A percentile compares a stretch with the other conserved stretches of the same genome.
Evolutionary conservation across 2,888 invertebrate species (phyloP).

Genomic region (Lamellibrachia columna): DNA sequence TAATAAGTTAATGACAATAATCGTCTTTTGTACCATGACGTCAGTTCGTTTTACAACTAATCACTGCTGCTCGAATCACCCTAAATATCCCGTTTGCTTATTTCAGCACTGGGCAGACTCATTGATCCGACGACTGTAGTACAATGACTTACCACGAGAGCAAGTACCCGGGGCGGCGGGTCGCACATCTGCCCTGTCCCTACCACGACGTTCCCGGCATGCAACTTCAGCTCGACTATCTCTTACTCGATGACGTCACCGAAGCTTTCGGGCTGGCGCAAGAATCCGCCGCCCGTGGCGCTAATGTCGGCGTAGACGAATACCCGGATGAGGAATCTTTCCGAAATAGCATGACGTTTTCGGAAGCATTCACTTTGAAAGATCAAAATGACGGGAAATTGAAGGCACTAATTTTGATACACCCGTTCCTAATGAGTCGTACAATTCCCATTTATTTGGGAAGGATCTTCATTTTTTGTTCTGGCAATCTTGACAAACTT

Average conservation of each 20-base stretch:
- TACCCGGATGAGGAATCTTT: not conserved
- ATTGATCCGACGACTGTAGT: not conserved
- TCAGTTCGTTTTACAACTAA: not conserved
- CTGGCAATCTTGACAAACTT: not conserved
- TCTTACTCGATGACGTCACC: not conserved
- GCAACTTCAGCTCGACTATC: constrained; percentile 5
- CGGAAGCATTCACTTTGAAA: not conserved
- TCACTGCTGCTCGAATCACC: not conserved
- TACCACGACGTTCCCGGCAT: not conserved
- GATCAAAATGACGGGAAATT: not conserved
- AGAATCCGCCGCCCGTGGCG: not conserved
- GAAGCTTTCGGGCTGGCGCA: not conserved
- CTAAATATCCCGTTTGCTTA: not conserved
- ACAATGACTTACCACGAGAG: not conserved
- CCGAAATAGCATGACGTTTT: not conserved
- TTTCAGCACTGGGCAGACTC: not conserved
- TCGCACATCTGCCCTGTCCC: not conserved
- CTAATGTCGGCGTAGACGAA: not conserved
- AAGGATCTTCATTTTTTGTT: not conserved
- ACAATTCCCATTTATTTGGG: constrained; percentile 3
- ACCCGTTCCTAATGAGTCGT: not conserved
- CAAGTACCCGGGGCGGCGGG: not conserved
- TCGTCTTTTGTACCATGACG: not conserved
- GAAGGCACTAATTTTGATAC: not conserved
- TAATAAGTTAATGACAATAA: too few relatives aligned